Percentiles rank a stretch among this genome's conserved stretches.
Evolutionary conservation across 92 coral and sea anemone genomes (phyloP).

Genomic region (Phenganax marumi): DNA sequence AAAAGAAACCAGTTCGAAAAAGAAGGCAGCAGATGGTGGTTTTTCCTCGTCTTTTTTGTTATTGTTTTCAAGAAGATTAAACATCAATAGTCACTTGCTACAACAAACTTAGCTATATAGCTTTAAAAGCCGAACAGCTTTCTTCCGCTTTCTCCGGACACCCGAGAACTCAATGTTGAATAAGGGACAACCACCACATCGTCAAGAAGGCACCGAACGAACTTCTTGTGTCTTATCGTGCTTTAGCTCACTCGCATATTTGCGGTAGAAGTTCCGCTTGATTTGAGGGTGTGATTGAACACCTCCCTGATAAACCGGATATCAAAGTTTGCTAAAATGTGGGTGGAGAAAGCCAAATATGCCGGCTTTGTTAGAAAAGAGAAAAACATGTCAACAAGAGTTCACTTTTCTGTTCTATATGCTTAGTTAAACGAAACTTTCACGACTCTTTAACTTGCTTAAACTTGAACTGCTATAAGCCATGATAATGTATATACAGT

Average conservation of each 20-base stretch:
- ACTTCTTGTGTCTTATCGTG: constrained; percentile 18
- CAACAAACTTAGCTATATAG: constrained; percentile 4
- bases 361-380: constrained; percentile 38
- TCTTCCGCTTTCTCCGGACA: constrained; percentile 1
- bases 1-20: not conserved
- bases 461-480: not conserved
- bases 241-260: constrained; percentile 19
- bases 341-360: constrained; percentile 41
- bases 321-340: constrained; percentile 43
- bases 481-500: not conserved
- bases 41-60: not conserved
- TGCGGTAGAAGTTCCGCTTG: constrained; percentile 46
- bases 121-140: not conserved
- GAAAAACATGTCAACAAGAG: constrained; percentile 48
- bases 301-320: constrained; percentile 41
- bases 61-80: not conserved
- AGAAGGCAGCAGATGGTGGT: not conserved
- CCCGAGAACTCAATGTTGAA: not conserved
- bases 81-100: not conserved
- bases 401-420: constrained; percentile 1
- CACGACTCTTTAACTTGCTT: not conserved
- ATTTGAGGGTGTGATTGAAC: constrained; percentile 38
- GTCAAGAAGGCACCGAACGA: constrained; percentile 1
- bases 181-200: not conserved
- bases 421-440: not conserved